phyloP scores from a whole-genome alignment of 2,113 vertebrate species.

The Tragelaphus buxtoni region DNA sequence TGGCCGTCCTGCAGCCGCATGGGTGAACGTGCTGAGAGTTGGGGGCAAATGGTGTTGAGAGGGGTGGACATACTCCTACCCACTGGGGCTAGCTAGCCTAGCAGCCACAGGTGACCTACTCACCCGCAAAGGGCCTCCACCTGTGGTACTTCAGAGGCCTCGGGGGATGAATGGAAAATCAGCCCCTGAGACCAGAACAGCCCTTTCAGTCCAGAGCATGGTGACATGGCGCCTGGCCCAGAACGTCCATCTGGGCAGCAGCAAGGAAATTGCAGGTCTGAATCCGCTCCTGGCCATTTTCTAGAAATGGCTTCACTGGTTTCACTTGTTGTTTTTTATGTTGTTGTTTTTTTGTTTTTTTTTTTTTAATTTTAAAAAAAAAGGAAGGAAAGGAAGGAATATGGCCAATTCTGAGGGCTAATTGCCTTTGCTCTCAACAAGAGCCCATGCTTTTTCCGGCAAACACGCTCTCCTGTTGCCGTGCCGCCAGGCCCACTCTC shows the following conservation, averaged over 20 bases:
- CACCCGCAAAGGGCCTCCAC: background rate
- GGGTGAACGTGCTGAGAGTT: background rate
- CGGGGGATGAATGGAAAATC: background rate
- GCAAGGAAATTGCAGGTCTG: slow-evolving; percentile 45
- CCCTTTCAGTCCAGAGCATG: background rate
- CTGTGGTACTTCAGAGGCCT: background rate
- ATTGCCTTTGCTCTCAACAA: slow-evolving; percentile 51
- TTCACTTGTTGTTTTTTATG: slow-evolving; percentile 42
- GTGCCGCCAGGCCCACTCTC: slow-evolving; percentile 20
- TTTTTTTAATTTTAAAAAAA: background rate
- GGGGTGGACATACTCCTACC: background rate
- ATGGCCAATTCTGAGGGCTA: slow-evolving; percentile 52
- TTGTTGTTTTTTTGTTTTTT: no score
- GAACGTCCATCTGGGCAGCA: slow-evolving; percentile 52
- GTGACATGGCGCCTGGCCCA: slow-evolving; percentile 59
- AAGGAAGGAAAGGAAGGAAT: slow-evolving; percentile 46
- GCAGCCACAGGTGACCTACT: background rate
- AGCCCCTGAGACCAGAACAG: background rate
- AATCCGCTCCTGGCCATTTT: slow-evolving; percentile 65
- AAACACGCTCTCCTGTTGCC: slow-evolving; percentile 24
- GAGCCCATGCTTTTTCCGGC: slow-evolving; percentile 35
- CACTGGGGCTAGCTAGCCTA: background rate
- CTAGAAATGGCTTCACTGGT: slow-evolving; percentile 60
- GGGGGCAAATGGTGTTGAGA: background rate
- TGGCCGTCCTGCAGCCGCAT: background rate